Percentiles rank a stretch among this genome's conserved stretches.
Conservation (phyloP, 2,888 invertebrate genomes). For the Acleris cristana region DNA sequence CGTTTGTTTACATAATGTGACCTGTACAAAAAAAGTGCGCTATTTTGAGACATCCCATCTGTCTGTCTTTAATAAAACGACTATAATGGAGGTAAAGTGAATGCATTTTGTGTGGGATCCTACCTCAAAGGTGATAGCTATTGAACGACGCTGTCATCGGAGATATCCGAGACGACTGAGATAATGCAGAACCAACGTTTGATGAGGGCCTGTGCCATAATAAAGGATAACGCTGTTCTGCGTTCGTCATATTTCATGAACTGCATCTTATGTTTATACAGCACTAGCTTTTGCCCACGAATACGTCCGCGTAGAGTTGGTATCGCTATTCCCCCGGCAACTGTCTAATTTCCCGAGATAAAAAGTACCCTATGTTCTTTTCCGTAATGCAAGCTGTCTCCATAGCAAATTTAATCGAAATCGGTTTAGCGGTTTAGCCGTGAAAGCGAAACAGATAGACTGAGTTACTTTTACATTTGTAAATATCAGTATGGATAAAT, state of each 20-base stretch:
- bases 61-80: slow-evolving; percentile 7
- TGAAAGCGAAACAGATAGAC: no score
- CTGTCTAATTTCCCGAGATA: no score
- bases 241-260: not conserved
- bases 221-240: slow-evolving; percentile 23
- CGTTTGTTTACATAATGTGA: not conserved
- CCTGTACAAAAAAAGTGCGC: not conserved
- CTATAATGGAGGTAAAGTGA: slow-evolving; percentile 10
- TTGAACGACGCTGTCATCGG: slow-evolving; percentile 21
- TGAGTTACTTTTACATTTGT: no score
- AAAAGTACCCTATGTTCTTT: no score
- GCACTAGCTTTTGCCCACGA: no score
- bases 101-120: slow-evolving; percentile 32
- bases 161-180: slow-evolving; percentile 32
- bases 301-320: no score
- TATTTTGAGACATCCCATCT: slow-evolving; percentile 19
- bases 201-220: slow-evolving; percentile 7
- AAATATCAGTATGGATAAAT: no score
- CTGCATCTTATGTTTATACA: not conserved
- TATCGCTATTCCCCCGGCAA: no score
- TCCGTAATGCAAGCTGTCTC: no score
- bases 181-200: slow-evolving; percentile 26
- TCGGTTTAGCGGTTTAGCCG: no score
- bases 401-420: no score
- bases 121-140: slow-evolving; percentile 28